Base-by-base conservation (phyloP, 2,113 vertebrate genomes). In the Aphelocoma coerulescens region DNA sequence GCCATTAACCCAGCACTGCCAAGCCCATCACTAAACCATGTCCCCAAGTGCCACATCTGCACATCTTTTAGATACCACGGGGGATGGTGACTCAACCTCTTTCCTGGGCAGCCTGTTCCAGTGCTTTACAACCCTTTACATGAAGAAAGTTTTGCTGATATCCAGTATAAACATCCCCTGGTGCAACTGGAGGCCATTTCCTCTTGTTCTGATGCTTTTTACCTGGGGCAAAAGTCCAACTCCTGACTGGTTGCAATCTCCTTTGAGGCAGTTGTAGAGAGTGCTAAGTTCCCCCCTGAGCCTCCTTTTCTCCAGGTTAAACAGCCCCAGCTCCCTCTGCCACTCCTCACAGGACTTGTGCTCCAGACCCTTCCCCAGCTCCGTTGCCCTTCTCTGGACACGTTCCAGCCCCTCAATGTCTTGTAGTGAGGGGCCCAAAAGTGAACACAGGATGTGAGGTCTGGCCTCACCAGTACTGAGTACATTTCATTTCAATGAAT, bases 381-480 rank as follows among this genome's bases (percentile, higher is more conserved):
- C 39, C 0, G 0, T 2, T 74, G 4, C 9, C 54, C 30, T 67
- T 20, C 46, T 61, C 18, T 54, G 59, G 59, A 32, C 17, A 22
- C 0, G 0, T 16, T 59, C 11, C 44, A 73, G 21, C 13, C 3
- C 7, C 30, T 41, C 39, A 41, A 0, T 32, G 24, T 28, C 14
- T 41, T 52, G 15, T 11, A 48, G 7, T 61, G 30, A 61, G 26
- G 3, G 11, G 6, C 30, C 12, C 21, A 41, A 1, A 74, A 35
- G 13, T 28, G 46, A 61, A 12, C 9, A 28, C 21, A 48, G 46
- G 12, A 52, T 79, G 67, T 6, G 12, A 59, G 12, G 8, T 67
- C 17, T 0, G 0, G 7, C 39, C n/a, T 66, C 39, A 59, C 10
- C 12, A 80, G 30, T 28, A 2, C 21, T 58, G 13, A 20, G 17